Conservation (phyloP, 2,113 vertebrate genomes). For the Scalopus aquaticus region DNA sequence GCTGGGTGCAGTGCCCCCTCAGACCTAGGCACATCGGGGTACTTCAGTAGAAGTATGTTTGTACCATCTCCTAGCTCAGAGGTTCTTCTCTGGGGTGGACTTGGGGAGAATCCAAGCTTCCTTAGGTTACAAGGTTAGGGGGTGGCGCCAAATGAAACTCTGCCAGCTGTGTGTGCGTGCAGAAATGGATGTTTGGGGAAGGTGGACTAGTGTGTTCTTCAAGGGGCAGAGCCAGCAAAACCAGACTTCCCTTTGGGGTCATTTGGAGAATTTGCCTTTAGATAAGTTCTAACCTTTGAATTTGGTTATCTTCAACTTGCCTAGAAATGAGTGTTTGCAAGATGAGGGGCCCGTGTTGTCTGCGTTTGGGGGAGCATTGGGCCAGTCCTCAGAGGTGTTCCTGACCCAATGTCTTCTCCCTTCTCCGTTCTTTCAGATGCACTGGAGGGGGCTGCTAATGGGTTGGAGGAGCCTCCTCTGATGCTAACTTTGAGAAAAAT, state of each 20-base stretch:
- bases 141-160: neutral
- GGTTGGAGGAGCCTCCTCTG: slow-evolving; percentile 36
- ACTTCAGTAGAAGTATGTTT: neutral
- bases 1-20: fast-evolving
- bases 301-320: neutral
- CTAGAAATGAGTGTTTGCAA: neutral
- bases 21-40: fast-evolving
- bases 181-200: too few species aligned
- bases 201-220: neutral
- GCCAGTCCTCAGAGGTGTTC: neutral
- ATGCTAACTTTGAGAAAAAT: slow-evolving; percentile 13
- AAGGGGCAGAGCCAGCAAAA: neutral
- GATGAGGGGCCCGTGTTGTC: neutral
- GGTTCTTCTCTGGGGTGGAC: neutral
- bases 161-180: fast-evolving
- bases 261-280: neutral
- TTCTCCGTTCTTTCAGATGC: neutral
- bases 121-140: neutral
- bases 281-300: neutral
- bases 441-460: neutral
- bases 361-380: neutral
- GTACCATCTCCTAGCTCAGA: neutral
- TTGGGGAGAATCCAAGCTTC: too few species aligned
- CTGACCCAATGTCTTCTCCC: neutral
- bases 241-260: neutral